Evolutionary conservation across 2,113 vertebrate genomes (phyloP).

Genomic region (Hassar affinis): DNA sequence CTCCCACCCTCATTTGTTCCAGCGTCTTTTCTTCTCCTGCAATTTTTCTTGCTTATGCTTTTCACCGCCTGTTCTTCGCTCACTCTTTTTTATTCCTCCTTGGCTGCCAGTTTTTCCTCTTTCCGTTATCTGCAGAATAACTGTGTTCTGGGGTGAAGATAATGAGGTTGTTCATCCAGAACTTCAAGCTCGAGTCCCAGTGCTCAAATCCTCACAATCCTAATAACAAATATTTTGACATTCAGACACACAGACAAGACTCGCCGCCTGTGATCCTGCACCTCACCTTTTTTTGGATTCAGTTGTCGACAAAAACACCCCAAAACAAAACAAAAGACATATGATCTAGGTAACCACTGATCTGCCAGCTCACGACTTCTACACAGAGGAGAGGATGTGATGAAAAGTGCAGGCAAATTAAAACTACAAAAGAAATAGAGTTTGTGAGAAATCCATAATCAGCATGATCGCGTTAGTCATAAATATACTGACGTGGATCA

Average conservation of each 20-base stretch:
- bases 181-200: slow-evolving; percentile 69
- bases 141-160: slow-evolving; percentile 69
- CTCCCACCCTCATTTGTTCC: slow-evolving; percentile 64
- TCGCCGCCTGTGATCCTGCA: slow-evolving; percentile 50
- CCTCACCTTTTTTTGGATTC: slow-evolving; percentile 52
- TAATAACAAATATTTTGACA: slow-evolving; percentile 78
- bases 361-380: slow-evolving; percentile 25
- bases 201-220: slow-evolving; percentile 61
- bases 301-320: slow-evolving; percentile 47
- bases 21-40: slow-evolving; percentile 40
- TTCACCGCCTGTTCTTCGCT: slow-evolving; percentile 53
- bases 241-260: slow-evolving; percentile 58
- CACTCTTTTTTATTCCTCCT: slow-evolving; percentile 59
- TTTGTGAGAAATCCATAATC: neutral
- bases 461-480: slow-evolving; percentile 26
- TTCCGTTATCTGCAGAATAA: slow-evolving; percentile 76
- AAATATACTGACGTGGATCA: slow-evolving; percentile 61
- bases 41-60: slow-evolving; percentile 59
- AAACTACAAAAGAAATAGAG: slow-evolving; percentile 44
- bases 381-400: slow-evolving; percentile 55
- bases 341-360: neutral
- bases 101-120: slow-evolving; percentile 67
- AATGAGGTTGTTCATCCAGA: slow-evolving; percentile 77
- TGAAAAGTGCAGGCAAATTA: slow-evolving; percentile 59
- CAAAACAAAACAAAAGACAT: slow-evolving; percentile 17